Evolutionary conservation across 2,797 vertebrate genomes (phyloP).

Genomic region (Tolypeutes matacus): DNA sequence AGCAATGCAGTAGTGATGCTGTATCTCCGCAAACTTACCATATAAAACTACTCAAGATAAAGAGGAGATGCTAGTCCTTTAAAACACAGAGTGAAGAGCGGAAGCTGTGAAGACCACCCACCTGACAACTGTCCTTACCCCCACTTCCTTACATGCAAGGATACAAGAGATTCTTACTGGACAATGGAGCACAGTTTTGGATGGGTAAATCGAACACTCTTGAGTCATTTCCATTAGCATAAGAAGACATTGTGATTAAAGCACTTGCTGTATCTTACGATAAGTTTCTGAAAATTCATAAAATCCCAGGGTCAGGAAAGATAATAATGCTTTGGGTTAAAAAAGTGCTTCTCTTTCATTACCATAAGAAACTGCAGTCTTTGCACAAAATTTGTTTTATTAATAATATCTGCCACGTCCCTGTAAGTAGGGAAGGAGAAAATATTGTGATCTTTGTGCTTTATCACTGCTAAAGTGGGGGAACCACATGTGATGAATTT

Average conservation of each 20-base stretch:
- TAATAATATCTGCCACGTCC: background rate
- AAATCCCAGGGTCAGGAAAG: background rate
- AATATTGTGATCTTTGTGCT: background rate
- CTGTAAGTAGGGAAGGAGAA: background rate
- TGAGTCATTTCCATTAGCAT: constrained; percentile 64
- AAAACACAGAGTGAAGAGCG: background rate
- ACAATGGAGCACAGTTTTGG: background rate
- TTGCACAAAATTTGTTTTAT: background rate
- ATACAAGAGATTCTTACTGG: background rate
- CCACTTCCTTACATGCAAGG: background rate
- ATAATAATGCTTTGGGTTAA: background rate
- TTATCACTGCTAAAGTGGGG: background rate
- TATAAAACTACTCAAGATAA: background rate
- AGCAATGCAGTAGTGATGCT: background rate
- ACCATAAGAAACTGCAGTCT: background rate
- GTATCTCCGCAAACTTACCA: background rate
- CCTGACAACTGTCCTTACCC: rapidly evolving
- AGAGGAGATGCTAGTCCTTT: background rate
- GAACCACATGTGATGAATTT: background rate
- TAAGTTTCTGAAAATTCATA: background rate
- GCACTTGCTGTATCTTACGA: background rate
- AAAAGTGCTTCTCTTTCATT: background rate
- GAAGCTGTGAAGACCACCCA: constrained; percentile 20
- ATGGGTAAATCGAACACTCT: background rate
- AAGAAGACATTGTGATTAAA: constrained; percentile 66